phyloP scores from a whole-genome alignment of 2,888 invertebrate genomes.

The Tetheella fluctuosa region DNA sequence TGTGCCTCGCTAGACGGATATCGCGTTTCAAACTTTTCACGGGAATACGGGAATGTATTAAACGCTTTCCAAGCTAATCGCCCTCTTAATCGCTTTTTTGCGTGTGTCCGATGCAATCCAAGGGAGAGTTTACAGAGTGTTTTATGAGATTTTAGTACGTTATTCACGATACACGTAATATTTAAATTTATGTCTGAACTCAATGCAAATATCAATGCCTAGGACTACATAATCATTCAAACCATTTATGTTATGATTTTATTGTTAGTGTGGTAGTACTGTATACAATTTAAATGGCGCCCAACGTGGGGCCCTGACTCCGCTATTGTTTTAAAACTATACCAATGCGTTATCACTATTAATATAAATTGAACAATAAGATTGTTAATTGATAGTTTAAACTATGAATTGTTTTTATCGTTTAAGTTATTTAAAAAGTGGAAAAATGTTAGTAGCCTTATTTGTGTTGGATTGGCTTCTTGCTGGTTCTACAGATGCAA shows the following conservation, averaged over 20 bases:
- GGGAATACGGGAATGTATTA: conserved; percentile 69
- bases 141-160: conserved; percentile 52
- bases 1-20: conserved; percentile 31
- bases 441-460: conserved; percentile 62
- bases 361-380: no score
- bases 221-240: not conserved
- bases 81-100: conserved; percentile 74
- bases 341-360: no score
- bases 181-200: conserved; percentile 20
- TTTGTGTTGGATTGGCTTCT: conserved; percentile 73
- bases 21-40: conserved; percentile 75
- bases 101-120: conserved; percentile 72
- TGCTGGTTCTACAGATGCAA: conserved; percentile 66
- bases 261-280: conserved; percentile 19
- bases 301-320: conserved; percentile 41
- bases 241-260: not conserved
- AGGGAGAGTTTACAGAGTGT: conserved; percentile 57
- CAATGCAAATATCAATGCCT: not conserved
- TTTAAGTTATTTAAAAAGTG: conserved; percentile 53
- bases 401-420: conserved; percentile 38
- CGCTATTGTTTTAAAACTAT: not conserved
- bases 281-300: conserved; percentile 38
- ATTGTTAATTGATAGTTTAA: no score
- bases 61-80: conserved; percentile 56
- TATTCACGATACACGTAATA: conserved; percentile 31